Evolutionary conservation across 2,888 invertebrate species (phyloP).

Genomic region (Atherix ibis): DNA sequence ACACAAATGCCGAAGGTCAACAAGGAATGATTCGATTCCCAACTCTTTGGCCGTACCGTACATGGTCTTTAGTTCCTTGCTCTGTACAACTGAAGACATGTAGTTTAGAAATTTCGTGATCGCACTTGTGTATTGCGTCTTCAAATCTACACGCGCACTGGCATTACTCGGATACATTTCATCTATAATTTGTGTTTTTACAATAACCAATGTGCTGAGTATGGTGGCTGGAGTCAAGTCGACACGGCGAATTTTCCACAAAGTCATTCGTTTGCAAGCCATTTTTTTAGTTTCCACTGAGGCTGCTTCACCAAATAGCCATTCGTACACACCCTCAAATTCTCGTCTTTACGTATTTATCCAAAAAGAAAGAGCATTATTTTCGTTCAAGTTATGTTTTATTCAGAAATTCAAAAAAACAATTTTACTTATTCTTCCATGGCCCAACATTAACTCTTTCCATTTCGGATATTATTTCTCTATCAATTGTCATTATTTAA

Average conservation of each 20-base stretch:
- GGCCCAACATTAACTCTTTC: too few species aligned
- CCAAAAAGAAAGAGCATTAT: too few species aligned
- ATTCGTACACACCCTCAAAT: constrained; percentile 23
- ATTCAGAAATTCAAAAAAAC: too few species aligned
- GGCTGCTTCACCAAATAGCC: constrained; percentile 18
- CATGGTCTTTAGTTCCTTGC: constrained; percentile 23
- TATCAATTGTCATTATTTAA: too few species aligned
- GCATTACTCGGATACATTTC: not conserved
- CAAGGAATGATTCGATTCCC: constrained; percentile 28
- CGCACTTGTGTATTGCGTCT: constrained; percentile 23
- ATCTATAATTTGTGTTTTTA: constrained; percentile 25
- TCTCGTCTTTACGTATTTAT: too few species aligned
- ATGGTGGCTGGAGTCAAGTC: constrained; percentile 27
- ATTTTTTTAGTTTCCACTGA: constrained; percentile 11
- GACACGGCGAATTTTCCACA: constrained; percentile 27
- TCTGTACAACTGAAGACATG: constrained; percentile 30
- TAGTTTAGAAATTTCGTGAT: constrained; percentile 30
- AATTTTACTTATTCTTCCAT: too few species aligned
- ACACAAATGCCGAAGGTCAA: constrained; percentile 29
- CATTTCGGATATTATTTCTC: too few species aligned
- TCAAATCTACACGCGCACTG: constrained; percentile 14
- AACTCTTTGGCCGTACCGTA: constrained; percentile 26
- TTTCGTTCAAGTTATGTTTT: too few species aligned
- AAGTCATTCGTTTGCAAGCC: constrained; percentile 20
- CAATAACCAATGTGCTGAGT: constrained; percentile 23